Base-by-base conservation (phyloP, 2,888 invertebrate species). In the Caenorhabditis wallacei region DNA sequence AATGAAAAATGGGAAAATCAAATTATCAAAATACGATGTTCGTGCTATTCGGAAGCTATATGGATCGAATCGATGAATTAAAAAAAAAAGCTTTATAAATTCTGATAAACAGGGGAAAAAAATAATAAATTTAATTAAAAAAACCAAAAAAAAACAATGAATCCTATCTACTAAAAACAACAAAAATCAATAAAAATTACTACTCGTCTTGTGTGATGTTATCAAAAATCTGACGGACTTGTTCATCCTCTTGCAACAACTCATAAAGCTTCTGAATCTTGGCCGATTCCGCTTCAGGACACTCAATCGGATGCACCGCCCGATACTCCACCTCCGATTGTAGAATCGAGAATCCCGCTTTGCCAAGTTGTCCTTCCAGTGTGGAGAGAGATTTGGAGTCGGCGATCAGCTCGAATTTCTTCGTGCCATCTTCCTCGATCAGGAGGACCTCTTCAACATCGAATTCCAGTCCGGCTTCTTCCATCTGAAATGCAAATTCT, bases 381-480 rank as follows among this genome's bases (percentile, higher is more conserved):
- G 64, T 63, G 10, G 48, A 57, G 2, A 90, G 43, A 10, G 85
- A 82, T 11, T 76, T 76, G 11, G 87, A 59, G 2, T 89, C 87
- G 48, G 87, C 88, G 5, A 86, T 43, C 20, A 90, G 71, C 59
- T 90, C 90, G 63, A 86, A 88, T 66, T 88, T 87, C 22, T 72
- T 48, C 10, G 54, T 63, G 4, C 69, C 72, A 22, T 85, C 85
- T 16, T 87, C 88, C 13, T 87, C 85, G 22, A 87, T 63, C 10
- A 85, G 70, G 11, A 63, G 22, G 20, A 88, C 88, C 57, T 88
- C 90, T 78, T 90, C 90, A n/a, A 88, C 89, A 53, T 90, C 90
- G 37, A 88, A 57, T 64, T 90, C 90, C n/a, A 90, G 87, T 2
- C 86, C 90, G 43, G 86, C 74, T 75, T 90, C 89, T 82, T 89